Conservation (phyloP, 2,113 vertebrate genomes). For the Oryzias celebensis region DNA sequence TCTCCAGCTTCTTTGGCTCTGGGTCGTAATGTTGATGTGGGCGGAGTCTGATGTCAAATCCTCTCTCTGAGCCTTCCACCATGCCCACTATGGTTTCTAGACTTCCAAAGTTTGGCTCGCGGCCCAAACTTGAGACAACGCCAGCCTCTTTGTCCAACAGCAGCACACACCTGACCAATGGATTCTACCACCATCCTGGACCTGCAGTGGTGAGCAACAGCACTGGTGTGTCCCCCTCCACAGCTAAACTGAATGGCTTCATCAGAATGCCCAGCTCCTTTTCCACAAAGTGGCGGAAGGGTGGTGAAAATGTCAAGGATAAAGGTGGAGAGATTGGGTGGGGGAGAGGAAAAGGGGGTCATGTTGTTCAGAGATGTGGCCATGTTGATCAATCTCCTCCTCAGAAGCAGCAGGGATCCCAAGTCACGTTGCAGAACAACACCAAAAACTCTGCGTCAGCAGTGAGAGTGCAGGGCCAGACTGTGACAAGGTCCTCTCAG, state of each 20-base stretch:
- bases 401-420: slow-evolving; percentile 18
- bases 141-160: neutral
- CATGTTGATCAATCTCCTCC: slow-evolving; percentile 9
- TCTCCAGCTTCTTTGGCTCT: slow-evolving; percentile 19
- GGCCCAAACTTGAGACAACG: slow-evolving; percentile 56
- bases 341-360: slow-evolving; percentile 20
- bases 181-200: slow-evolving; percentile 61
- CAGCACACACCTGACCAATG: slow-evolving; percentile 57
- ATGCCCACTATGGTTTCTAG: slow-evolving; percentile 88
- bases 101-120: slow-evolving; percentile 87
- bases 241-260: slow-evolving; percentile 78
- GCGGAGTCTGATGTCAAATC: slow-evolving; percentile 89
- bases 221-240: neutral
- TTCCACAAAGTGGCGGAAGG: slow-evolving; percentile 82
- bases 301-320: slow-evolving; percentile 61
- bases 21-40: slow-evolving; percentile 68
- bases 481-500: neutral
- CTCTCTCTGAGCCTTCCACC: slow-evolving; percentile 61
- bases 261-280: slow-evolving; percentile 70
- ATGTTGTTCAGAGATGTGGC: neutral
- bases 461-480: slow-evolving; percentile 28
- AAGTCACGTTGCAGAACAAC: slow-evolving; percentile 1
- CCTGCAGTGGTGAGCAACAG: slow-evolving; percentile 9
- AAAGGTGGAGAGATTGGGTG: slow-evolving; percentile 62
- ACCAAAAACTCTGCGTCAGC: slow-evolving; percentile 17